Evolutionary conservation across 2,797 vertebrate genomes (phyloP).

Genomic region (Danio kyathit): DNA sequence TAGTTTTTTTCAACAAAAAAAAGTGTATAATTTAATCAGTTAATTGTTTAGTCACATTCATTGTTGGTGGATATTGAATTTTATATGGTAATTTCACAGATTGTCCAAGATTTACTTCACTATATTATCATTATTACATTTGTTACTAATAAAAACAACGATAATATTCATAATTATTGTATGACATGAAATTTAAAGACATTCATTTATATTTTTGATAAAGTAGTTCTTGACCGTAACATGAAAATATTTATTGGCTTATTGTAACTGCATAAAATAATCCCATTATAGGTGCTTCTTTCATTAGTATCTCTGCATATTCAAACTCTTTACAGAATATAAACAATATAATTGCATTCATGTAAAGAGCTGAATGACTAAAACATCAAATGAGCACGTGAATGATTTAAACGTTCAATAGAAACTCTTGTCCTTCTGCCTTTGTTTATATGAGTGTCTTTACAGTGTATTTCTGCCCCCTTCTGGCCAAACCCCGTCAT

Average conservation of each 20-base stretch:
- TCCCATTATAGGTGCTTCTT: background rate
- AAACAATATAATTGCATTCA: background rate
- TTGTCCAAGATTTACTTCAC: no score
- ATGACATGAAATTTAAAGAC: no score
- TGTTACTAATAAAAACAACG: no score
- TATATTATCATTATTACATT: no score
- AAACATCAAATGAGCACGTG: background rate
- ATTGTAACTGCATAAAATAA: background rate
- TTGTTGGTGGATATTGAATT: no score
- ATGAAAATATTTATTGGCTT: background rate
- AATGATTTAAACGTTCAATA: no score
- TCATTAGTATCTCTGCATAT: background rate
- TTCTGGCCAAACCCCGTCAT: constrained; percentile 5
- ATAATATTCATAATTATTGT: no score
- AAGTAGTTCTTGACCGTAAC: no score
- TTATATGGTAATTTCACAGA: no score
- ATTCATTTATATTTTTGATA: no score
- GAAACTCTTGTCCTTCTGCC: background rate
- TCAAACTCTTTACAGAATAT: background rate
- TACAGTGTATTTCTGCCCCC: constrained; percentile 18
- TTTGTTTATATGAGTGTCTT: background rate
- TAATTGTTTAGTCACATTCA: background rate
- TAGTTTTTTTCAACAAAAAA: background rate
- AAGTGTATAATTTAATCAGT: background rate
- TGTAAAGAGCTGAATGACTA: background rate